Percentiles rank a stretch among this genome's conserved stretches.
Conservation (phyloP, 2,113 vertebrate genomes). For the Heteronetta atricapilla region DNA sequence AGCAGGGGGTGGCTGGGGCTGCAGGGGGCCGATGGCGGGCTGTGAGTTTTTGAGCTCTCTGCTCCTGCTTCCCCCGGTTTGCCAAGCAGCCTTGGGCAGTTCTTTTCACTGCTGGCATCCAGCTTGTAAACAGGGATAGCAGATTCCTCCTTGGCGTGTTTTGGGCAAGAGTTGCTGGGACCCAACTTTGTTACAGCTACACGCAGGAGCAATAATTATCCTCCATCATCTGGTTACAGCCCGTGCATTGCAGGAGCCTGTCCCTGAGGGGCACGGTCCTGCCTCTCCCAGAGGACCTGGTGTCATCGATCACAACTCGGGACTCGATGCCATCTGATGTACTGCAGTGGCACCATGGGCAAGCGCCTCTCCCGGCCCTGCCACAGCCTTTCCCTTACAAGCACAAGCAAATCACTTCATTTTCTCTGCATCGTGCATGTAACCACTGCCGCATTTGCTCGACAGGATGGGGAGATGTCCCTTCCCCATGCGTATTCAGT, state of each 20-base stretch:
- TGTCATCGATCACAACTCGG: background rate
- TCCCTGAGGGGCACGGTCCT: background rate
- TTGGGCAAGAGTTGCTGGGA: background rate
- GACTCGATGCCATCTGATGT: background rate
- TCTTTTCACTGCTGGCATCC: background rate
- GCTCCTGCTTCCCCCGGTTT: background rate
- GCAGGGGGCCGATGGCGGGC: background rate
- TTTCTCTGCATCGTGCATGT: background rate
- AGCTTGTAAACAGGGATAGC: background rate
- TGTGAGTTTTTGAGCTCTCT: background rate
- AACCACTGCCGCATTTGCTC: background rate
- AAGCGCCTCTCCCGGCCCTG: background rate
- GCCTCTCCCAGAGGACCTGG: background rate
- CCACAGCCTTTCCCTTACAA: background rate
- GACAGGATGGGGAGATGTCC: background rate
- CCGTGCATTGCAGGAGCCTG: accelerated
- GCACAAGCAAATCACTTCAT: background rate
- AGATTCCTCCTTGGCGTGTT: background rate
- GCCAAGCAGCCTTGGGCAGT: background rate
- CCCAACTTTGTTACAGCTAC: background rate
- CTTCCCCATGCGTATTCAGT: background rate
- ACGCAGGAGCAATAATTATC: background rate
- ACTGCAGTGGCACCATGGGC: background rate
- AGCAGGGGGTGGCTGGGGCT: background rate
- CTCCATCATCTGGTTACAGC: accelerated